Evolutionary conservation across 1,140 invertebrate genomes (phyloP).

Genomic region (Bombus fervidus): DNA sequence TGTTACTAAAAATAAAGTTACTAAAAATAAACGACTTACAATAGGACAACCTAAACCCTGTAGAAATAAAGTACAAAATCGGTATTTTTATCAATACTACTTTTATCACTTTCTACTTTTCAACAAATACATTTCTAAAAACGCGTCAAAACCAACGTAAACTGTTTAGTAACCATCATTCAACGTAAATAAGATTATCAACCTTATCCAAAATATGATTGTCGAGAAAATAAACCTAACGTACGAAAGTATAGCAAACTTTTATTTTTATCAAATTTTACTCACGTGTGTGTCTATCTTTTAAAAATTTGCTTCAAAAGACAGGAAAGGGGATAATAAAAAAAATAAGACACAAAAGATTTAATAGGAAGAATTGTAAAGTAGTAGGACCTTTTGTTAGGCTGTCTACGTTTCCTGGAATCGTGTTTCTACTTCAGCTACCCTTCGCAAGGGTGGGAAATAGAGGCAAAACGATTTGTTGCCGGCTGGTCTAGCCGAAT

Average conservation of each 20-base stretch:
- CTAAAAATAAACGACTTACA: too few relatives aligned
- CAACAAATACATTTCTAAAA: too few relatives aligned
- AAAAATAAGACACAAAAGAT: background rate
- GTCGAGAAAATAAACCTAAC: background rate
- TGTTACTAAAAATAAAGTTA: too few relatives aligned
- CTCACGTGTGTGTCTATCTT: background rate
- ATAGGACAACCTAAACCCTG: too few relatives aligned
- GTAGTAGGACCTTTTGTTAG: too few relatives aligned
- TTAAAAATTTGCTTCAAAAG: background rate
- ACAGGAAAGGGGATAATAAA: background rate
- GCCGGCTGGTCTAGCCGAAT: background rate
- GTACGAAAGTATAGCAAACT: background rate
- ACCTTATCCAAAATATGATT: too few relatives aligned
- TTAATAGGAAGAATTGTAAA: too few relatives aligned
- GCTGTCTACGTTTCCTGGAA: background rate
- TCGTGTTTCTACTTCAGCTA: background rate
- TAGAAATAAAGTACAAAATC: too few relatives aligned
- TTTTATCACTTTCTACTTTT: too few relatives aligned
- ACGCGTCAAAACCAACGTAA: too few relatives aligned
- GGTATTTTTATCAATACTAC: background rate
- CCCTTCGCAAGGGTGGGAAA: background rate
- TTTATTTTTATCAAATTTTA: background rate
- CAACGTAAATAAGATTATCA: too few relatives aligned
- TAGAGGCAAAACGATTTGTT: constrained; percentile 2
- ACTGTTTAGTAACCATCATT: too few relatives aligned